phyloP scores from a whole-genome alignment of 2,113 vertebrate genomes.

The Poeciliopsis retropinna region DNA sequence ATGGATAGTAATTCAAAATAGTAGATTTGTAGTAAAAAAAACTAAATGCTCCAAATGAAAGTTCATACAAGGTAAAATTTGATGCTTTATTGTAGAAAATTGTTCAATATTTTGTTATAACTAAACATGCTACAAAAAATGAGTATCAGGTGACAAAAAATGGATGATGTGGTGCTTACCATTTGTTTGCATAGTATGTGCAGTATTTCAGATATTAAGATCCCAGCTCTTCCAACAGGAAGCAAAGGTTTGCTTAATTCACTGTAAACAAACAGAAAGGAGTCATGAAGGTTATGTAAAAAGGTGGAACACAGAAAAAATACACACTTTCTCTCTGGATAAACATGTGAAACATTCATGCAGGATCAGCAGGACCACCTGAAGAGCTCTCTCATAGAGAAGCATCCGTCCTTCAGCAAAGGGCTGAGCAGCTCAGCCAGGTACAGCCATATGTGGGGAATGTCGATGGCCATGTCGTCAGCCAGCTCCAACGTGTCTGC shows the following conservation, averaged over 20 bases:
- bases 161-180: conserved; percentile 80
- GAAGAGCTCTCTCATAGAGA: conserved; percentile 95
- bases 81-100: neutral
- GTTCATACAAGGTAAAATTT: neutral
- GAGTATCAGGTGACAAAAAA: neutral
- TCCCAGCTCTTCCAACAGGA: conserved; percentile 94
- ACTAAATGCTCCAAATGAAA: too few relatives aligned
- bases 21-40: too few relatives aligned
- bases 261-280: conserved; percentile 77
- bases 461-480: conserved; percentile 98
- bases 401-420: conserved; percentile 91
- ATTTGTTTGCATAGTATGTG: conserved; percentile 99
- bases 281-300: too few relatives aligned
- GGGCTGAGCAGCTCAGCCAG: conserved; percentile 94
- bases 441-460: conserved; percentile 98
- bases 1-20: neutral
- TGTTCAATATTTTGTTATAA: neutral
- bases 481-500: conserved; percentile 92
- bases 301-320: neutral
- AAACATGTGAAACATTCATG: neutral
- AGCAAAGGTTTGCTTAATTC: conserved; percentile 98
- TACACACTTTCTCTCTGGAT: neutral
- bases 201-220: conserved; percentile 97
- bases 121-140: neutral
- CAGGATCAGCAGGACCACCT: conserved; percentile 73